Conservation (phyloP, 92 coral and sea anemone genomes). For the Phymanthus crucifer region DNA sequence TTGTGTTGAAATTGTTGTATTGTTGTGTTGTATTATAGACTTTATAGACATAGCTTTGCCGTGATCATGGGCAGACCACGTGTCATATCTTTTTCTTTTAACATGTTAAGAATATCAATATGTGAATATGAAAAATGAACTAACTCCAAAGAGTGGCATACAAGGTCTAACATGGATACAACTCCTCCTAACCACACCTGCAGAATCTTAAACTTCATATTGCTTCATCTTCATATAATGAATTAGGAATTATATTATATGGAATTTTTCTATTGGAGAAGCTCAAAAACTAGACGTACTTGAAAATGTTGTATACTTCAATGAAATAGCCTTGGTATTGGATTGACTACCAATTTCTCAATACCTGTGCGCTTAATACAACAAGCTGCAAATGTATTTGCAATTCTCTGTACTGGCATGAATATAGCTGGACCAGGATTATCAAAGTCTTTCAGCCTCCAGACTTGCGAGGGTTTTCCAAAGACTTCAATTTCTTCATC, state of each 20-base stretch:
- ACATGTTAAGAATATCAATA: background rate
- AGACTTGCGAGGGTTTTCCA: slow-evolving; percentile 46
- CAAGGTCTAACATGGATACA: background rate
- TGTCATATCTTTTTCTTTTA: too few species aligned
- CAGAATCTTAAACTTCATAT: background rate
- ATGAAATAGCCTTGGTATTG: slow-evolving; percentile 41
- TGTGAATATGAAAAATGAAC: background rate
- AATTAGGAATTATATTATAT: too few species aligned
- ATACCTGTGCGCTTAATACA: slow-evolving; percentile 14
- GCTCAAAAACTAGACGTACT: background rate
- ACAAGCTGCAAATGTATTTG: slow-evolving; percentile 37
- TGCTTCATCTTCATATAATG: background rate
- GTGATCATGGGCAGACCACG: too few species aligned
- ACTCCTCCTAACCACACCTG: background rate
- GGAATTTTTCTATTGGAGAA: background rate
- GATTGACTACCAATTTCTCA: slow-evolving; percentile 36
- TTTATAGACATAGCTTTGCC: too few species aligned
- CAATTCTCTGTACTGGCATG: slow-evolving; percentile 55
- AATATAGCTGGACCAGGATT: slow-evolving; percentile 41
- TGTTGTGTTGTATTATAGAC: too few species aligned
- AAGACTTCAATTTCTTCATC: slow-evolving; percentile 25
- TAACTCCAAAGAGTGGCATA: background rate
- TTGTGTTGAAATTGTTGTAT: too few species aligned
- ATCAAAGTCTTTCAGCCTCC: slow-evolving; percentile 37
- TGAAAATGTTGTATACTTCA: background rate